Percentiles rank a stretch among this genome's conserved stretches.
phyloP scores from a whole-genome alignment of 1,140 invertebrate genomes.

The Saccostrea cuccullata region DNA sequence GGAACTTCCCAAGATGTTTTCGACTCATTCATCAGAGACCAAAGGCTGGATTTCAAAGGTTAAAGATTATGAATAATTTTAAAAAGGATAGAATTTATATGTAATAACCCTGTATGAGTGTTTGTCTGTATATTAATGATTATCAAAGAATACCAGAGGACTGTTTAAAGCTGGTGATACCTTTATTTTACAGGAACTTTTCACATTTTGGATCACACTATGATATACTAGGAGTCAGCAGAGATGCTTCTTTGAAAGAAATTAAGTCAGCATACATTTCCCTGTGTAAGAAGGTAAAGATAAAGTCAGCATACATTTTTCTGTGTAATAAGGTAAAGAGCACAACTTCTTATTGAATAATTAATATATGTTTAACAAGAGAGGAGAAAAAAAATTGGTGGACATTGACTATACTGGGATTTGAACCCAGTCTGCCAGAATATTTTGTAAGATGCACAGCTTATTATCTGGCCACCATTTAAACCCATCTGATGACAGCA shows the following conservation, averaged over 20 bases:
- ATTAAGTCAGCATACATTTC: constrained; percentile 25
- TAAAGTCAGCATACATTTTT: neutral
- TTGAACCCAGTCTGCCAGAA: too few species aligned
- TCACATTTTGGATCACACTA: neutral
- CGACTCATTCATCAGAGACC: neutral
- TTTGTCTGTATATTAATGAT: neutral
- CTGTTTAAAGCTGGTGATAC: too few species aligned
- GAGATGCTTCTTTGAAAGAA: constrained; percentile 6
- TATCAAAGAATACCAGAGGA: neutral
- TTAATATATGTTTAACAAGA: too few species aligned
- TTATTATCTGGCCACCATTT: too few species aligned
- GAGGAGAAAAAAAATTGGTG: too few species aligned
- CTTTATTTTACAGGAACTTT: neutral
- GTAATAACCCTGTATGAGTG: too few species aligned
- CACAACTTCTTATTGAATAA: too few species aligned
- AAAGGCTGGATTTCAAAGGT: neutral
- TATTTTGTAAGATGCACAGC: too few species aligned
- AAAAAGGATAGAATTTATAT: too few species aligned
- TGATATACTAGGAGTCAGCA: neutral
- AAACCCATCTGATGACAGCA: too few species aligned
- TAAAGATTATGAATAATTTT: too few species aligned
- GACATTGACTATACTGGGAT: too few species aligned
- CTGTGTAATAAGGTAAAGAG: neutral
- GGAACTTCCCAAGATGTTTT: neutral
- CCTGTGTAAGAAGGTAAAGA: neutral